These are phyloP conservation scores for Sebastes aleutianus DNA, from an alignment of 2,797 vertebrate species.

Conservation along the genomic window DNA sequence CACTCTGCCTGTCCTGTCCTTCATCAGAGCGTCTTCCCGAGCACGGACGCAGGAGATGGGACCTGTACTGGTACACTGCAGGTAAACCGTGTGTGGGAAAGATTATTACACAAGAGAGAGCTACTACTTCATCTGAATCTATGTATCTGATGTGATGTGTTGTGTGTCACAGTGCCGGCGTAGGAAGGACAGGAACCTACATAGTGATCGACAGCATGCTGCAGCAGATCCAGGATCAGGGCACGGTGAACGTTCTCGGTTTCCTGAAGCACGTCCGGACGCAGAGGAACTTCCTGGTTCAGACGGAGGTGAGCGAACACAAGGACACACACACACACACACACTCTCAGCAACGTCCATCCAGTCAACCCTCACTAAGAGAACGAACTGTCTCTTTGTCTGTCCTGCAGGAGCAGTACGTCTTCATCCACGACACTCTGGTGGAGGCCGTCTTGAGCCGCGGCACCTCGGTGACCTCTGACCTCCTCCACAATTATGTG, in stretches of 20 bases:
- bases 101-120: neutral
- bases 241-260: conserved; percentile 91
- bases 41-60: conserved; percentile 87
- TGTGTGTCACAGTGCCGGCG: conserved; percentile 87
- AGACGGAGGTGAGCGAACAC: conserved; percentile 90
- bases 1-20: conserved; percentile 91
- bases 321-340: neutral
- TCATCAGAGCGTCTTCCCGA: conserved; percentile 89
- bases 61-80: conserved; percentile 95
- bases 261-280: conserved; percentile 97
- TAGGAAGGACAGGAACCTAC: conserved; percentile 95
- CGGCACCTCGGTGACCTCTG: conserved; percentile 91
- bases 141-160: conserved; percentile 3
- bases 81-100: conserved; percentile 76
- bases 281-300: conserved; percentile 97
- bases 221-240: conserved; percentile 94
- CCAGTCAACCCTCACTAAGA: neutral
- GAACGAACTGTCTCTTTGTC: neutral
- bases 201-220: conserved; percentile 97
- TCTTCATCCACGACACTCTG: conserved; percentile 95
- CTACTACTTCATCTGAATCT: conserved; percentile 65
- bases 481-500: conserved; percentile 91
- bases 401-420: conserved; percentile 89
- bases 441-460: conserved; percentile 93
- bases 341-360: neutral